These are phyloP conservation scores for Grammomys surdaster DNA, from an alignment of 2,113 vertebrate species.

Conservation along the genomic window DNA sequence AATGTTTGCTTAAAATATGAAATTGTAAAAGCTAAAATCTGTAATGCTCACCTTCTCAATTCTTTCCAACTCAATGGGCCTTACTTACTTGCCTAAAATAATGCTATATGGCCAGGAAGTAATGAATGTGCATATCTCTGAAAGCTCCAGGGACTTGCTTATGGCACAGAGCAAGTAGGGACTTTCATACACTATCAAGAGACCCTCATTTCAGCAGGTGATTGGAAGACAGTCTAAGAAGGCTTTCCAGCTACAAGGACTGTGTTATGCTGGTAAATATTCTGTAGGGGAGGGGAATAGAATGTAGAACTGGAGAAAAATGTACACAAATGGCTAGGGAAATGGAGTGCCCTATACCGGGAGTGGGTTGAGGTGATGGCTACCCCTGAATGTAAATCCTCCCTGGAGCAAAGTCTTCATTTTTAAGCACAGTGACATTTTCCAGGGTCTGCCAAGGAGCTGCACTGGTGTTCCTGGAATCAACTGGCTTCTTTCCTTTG, in stretches of 20 bases:
- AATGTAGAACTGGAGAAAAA: background rate
- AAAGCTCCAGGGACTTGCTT: background rate
- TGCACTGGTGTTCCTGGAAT: background rate
- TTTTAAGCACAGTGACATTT: background rate
- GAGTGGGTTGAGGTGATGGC: background rate
- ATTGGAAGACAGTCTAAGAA: background rate
- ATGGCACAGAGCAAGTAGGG: background rate
- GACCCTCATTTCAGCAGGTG: background rate
- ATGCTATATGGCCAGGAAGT: background rate
- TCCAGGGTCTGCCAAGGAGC: background rate
- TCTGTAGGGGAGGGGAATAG: rapidly evolving
- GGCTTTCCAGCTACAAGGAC: background rate
- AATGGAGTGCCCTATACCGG: background rate
- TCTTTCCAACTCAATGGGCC: background rate
- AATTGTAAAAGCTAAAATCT: constrained; percentile 4
- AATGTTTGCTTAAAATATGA: constrained; percentile 16
- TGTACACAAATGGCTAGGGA: too few relatives aligned
- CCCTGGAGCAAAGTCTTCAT: background rate
- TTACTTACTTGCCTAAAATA: background rate
- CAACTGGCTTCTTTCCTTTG: constrained; percentile 4
- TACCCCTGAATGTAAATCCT: background rate
- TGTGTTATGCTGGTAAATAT: background rate
- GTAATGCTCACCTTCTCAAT: background rate
- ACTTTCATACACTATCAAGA: background rate
- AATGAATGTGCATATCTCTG: background rate